Base-by-base conservation (phyloP, 2,113 vertebrate genomes). In the Antidorcas marsupialis region DNA sequence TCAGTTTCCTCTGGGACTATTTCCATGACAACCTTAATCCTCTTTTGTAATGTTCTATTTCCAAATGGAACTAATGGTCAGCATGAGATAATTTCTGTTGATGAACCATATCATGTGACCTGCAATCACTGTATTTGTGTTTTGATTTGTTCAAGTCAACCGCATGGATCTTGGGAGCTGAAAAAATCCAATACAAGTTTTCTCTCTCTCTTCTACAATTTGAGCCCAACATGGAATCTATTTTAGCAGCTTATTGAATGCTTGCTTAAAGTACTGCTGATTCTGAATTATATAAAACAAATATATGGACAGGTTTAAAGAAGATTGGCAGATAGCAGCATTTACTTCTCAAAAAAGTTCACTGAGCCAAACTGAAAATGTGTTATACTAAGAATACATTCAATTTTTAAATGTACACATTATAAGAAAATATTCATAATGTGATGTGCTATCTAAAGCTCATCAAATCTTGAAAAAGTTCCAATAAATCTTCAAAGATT, bases 261-360 rank as follows among this genome's bases (percentile, higher is more conserved):
- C 11, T 59, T 84, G 27, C 21, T 95, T 89, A 92, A 88, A 88
- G 81, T 57, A 79, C 39, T 84, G 64, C 84, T 92, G 64, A 84
- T 84, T 87, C 64, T 78, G 50, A 97, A 92, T n/a, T 79, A 94
- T 52, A 43, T 52, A 79, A 95, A 64, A 95, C 62, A 94, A 95
- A 78, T 9, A 84, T 39, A 78, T 79, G 67, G 15, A 84, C n/a
- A 92, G 11, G 5, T 57, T 89, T 78, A 89, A 87, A 84, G 81
- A 90, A 94, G n/a, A 94, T 23, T 55, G 89, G 76, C 53, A 84
- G 45, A 76, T 2, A 55, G 74, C n/a, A 92, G 47, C 76, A 92
- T 88, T 92, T 88, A 76, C 79, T 92, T 88, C 87, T 92, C 57
- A 92, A 84, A 92, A 84, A 95, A 64, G 52, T 79, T 94, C 94